A percentile compares a stretch with the other conserved stretches of the same genome.
These are phyloP conservation scores for Drosophila biarmipes DNA, from an alignment of 1,140 invertebrate species.

Conservation along the genomic window DNA sequence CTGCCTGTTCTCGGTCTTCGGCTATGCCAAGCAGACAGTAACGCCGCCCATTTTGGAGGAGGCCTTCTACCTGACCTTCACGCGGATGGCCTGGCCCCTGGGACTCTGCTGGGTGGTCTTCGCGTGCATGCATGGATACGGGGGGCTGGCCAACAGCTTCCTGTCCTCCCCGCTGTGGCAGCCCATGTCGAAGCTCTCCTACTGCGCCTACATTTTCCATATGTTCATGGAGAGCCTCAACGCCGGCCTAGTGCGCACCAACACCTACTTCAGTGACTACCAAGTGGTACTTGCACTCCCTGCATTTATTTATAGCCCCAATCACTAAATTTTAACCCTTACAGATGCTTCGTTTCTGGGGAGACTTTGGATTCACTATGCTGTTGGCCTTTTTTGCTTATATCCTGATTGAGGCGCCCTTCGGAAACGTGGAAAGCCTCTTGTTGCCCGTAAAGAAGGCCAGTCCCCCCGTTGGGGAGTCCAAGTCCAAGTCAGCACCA, in stretches of 20 bases:
- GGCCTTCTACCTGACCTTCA: conserved; percentile 87
- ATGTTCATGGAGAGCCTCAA: conserved; percentile 64
- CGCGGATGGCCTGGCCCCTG: conserved; percentile 87
- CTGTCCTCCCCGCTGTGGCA: conserved; percentile 85
- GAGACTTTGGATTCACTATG: conserved; percentile 61
- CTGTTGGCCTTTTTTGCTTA: conserved; percentile 46
- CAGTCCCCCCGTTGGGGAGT: background rate
- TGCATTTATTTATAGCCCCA: conserved; percentile 81
- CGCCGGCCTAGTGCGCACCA: conserved; percentile 26
- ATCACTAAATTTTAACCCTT: background rate
- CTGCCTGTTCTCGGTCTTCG: conserved; percentile 63
- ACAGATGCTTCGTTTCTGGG: conserved; percentile 66
- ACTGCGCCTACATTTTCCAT: conserved; percentile 86
- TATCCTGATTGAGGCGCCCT: conserved; percentile 62
- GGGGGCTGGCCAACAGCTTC: conserved; percentile 86
- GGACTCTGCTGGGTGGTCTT: conserved; percentile 89
- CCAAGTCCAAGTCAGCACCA: background rate
- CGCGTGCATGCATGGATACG: conserved; percentile 88
- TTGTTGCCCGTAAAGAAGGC: conserved; percentile 27
- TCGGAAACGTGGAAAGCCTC: conserved; percentile 44
- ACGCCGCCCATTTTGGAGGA: conserved; percentile 78
- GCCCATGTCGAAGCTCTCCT: conserved; percentile 85
- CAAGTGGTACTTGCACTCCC: conserved; percentile 81
- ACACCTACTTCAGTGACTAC: conserved; percentile 69
- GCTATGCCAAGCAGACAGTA: conserved; percentile 24